Percentiles rank a stretch among this genome's conserved stretches.
phyloP scores from a whole-genome alignment of 2,888 invertebrate genomes.

The Diarsia dahlii region DNA sequence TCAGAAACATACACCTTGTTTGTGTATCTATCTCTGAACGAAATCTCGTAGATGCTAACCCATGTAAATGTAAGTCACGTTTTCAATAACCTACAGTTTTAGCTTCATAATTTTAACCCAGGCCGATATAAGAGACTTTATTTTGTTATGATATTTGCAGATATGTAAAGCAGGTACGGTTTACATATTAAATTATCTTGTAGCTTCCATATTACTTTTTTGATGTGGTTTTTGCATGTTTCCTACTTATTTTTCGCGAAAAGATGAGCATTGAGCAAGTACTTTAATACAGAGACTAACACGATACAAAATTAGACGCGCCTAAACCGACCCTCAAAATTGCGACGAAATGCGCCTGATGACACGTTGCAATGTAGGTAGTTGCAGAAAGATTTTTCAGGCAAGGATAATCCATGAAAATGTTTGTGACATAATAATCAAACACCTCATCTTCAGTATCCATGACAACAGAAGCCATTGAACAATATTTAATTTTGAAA shows the following conservation, averaged over 20 bases:
- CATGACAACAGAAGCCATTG: constrained; percentile 16
- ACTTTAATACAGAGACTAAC: background rate
- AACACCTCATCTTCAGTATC: constrained; percentile 2
- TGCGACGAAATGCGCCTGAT: background rate
- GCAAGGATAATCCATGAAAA: background rate
- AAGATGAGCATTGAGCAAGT: no score
- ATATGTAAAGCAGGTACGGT: constrained; percentile 71
- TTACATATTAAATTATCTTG: constrained; percentile 67
- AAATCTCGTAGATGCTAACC: constrained; percentile 83
- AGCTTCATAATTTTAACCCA: constrained; percentile 90
- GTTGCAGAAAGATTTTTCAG: background rate
- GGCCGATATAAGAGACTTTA: constrained; percentile 89
- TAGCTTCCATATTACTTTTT: constrained; percentile 52
- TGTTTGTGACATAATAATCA: background rate
- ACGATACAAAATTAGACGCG: background rate
- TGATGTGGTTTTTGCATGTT: constrained; percentile 17
- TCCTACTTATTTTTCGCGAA: constrained; percentile 14
- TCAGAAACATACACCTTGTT: constrained; percentile 48
- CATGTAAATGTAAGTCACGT: constrained; percentile 91
- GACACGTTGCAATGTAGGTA: background rate
- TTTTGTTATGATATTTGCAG: constrained; percentile 87
- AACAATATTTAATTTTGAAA: constrained; percentile 26
- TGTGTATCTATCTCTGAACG: constrained; percentile 71
- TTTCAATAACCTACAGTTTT: constrained; percentile 91
- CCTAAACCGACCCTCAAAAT: background rate